Conservation (phyloP, 2,797 vertebrate species). For the Rhincodon typus region DNA sequence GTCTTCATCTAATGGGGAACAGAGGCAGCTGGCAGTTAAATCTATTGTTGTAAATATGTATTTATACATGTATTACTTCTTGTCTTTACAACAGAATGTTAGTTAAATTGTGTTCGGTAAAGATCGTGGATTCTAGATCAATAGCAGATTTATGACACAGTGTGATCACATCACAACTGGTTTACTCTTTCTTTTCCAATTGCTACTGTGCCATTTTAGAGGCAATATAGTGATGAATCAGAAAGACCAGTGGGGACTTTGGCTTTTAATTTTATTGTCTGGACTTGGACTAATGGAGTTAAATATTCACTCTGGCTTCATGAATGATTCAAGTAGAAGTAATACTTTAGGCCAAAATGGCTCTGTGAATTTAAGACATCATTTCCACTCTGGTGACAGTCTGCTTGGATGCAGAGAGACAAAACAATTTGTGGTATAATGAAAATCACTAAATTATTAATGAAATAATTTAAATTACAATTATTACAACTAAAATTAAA, state of each 20-base stretch:
- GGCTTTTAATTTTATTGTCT: constrained; percentile 31
- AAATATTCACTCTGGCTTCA: background rate
- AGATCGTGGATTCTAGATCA: background rate
- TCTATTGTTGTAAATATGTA: background rate
- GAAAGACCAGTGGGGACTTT: constrained; percentile 23
- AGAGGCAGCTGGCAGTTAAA: background rate
- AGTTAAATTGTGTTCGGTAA: constrained; percentile 15
- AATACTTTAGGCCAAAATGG: constrained; percentile 3
- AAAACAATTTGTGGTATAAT: background rate
- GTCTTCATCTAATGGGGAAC: background rate
- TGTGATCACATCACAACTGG: constrained; percentile 7
- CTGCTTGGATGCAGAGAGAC: constrained; percentile 10
- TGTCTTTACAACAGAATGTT: constrained; percentile 8
- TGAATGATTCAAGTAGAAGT: constrained; percentile 11
- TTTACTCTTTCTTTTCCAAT: background rate
- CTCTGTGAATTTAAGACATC: background rate
- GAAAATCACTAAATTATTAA: constrained; percentile 18
- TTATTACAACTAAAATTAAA: background rate
- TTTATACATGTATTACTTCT: background rate
- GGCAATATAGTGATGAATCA: background rate
- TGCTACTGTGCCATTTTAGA: background rate
- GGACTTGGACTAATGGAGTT: background rate
- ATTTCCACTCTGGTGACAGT: background rate
- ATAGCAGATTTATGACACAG: background rate
- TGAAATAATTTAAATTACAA: background rate